Percentiles rank a stretch among this genome's conserved stretches.
phyloP scores from a whole-genome alignment of 1,140 invertebrate genomes.

The Danaus plexippus region DNA sequence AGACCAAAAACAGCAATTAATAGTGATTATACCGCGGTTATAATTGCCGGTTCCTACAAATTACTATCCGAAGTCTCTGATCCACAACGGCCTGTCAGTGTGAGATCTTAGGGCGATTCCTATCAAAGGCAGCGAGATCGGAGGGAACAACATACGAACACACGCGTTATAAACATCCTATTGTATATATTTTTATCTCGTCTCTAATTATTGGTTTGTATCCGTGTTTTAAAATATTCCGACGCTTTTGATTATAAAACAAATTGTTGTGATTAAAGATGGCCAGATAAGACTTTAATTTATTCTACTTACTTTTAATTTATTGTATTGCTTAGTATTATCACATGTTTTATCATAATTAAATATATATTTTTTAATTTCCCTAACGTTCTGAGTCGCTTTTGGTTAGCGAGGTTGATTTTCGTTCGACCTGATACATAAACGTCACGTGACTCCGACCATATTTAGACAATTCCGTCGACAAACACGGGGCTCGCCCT shows the following conservation, averaged over 20 bases:
- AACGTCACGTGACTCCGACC: constrained; percentile 22
- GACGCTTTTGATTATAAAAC: constrained; percentile 20
- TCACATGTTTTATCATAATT: too few relatives aligned
- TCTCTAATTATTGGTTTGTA: constrained; percentile 27
- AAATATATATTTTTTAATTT: too few relatives aligned
- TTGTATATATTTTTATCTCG: constrained; percentile 37
- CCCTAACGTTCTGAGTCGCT: too few relatives aligned
- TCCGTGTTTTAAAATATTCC: constrained; percentile 16
- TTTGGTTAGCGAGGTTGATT: background rate
- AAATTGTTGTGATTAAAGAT: constrained; percentile 21
- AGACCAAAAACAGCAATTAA: constrained; percentile 53
- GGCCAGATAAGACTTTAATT: constrained; percentile 14
- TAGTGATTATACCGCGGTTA: constrained; percentile 56
- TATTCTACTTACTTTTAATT: background rate
- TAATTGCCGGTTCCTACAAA: constrained; percentile 55
- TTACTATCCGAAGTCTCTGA: constrained; percentile 44
- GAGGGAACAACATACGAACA: constrained; percentile 50
- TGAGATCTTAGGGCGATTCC: constrained; percentile 38
- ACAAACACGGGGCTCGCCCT: constrained; percentile 49
- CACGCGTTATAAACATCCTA: constrained; percentile 35
- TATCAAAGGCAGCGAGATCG: constrained; percentile 43
- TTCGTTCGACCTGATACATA: background rate
- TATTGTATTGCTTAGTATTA: too few relatives aligned
- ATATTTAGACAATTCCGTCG: constrained; percentile 65
- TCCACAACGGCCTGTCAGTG: constrained; percentile 54